phyloP scores from a whole-genome alignment of 2,797 vertebrate species.

The Jordanella pulchra region DNA sequence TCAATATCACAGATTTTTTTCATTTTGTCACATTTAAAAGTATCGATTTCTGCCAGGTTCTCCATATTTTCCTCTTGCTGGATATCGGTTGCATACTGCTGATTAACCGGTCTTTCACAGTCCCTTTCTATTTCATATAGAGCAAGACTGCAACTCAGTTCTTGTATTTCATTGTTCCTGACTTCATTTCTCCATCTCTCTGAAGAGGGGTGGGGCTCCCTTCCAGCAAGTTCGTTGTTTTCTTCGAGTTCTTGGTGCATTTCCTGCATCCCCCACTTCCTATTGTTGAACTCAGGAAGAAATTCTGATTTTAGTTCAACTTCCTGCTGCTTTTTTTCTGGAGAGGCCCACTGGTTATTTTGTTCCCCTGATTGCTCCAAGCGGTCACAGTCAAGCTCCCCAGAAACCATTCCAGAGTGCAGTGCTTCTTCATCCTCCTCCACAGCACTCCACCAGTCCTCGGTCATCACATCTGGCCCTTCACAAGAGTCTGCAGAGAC shows the following conservation, averaged over 20 bases:
- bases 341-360: constrained; percentile 82
- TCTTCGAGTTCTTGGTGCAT: constrained; percentile 79
- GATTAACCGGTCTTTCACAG: constrained; percentile 29
- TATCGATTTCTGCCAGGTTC: constrained; percentile 54
- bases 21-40: constrained; percentile 28
- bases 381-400: constrained; percentile 75
- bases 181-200: constrained; percentile 59
- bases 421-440: constrained; percentile 64
- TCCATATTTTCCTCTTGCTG: constrained; percentile 82
- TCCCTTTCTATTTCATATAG: constrained; percentile 30
- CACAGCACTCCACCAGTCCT: constrained; percentile 70
- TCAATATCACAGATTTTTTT: constrained; percentile 45
- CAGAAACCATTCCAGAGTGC: constrained; percentile 55
- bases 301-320: constrained; percentile 74
- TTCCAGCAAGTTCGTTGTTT: constrained; percentile 81
- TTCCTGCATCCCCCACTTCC: constrained; percentile 72
- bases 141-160: constrained; percentile 20
- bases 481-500: constrained; percentile 65
- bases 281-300: constrained; percentile 69
- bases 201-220: constrained; percentile 76
- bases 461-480: constrained; percentile 65
- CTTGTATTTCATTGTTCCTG: constrained; percentile 72
- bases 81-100: constrained; percentile 42
- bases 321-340: constrained; percentile 73
- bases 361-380: constrained; percentile 72